Evolutionary conservation across 2,888 invertebrate species (phyloP).

Genomic region (Pachydiplax longipennis): DNA sequence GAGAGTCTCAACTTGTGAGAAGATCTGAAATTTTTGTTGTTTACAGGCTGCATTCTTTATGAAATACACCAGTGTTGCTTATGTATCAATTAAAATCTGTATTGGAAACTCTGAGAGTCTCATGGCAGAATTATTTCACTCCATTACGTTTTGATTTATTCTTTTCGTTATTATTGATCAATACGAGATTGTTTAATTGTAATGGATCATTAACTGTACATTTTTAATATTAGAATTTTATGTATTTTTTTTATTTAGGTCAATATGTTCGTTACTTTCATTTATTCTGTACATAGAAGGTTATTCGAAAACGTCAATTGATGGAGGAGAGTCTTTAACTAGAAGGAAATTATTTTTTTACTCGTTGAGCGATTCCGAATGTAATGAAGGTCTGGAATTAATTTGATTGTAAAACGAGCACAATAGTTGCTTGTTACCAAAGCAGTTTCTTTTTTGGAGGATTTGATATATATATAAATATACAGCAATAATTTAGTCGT

Average conservation of each 20-base stretch:
- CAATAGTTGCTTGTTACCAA: neutral
- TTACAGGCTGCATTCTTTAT: constrained; percentile 44
- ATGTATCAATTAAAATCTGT: constrained; percentile 44
- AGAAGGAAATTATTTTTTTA: constrained; percentile 33
- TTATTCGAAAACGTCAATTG: neutral
- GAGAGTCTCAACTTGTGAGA: constrained; percentile 44
- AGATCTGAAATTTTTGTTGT: constrained; percentile 44
- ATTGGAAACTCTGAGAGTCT: constrained; percentile 43
- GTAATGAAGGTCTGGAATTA: neutral
- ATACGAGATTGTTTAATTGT: neutral
- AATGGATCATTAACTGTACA: constrained; percentile 7
- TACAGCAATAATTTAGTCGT: constrained; percentile 31
- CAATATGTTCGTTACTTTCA: neutral
- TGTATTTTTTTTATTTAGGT: constrained; percentile 10
- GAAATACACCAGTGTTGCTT: constrained; percentile 45
- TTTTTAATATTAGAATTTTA: neutral
- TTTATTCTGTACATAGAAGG: neutral
- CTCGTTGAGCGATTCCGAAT: constrained; percentile 7
- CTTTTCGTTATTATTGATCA: neutral
- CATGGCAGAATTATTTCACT: constrained; percentile 31
- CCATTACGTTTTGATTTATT: neutral
- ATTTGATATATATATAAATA: constrained; percentile 16
- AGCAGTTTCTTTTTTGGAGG: neutral
- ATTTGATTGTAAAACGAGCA: constrained; percentile 32
- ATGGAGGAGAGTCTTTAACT: neutral